Evolutionary conservation across 2,113 vertebrate species (phyloP), one percentile per base, ranked within the genome.

Genomic region (Toxotes chatareus): DNA sequence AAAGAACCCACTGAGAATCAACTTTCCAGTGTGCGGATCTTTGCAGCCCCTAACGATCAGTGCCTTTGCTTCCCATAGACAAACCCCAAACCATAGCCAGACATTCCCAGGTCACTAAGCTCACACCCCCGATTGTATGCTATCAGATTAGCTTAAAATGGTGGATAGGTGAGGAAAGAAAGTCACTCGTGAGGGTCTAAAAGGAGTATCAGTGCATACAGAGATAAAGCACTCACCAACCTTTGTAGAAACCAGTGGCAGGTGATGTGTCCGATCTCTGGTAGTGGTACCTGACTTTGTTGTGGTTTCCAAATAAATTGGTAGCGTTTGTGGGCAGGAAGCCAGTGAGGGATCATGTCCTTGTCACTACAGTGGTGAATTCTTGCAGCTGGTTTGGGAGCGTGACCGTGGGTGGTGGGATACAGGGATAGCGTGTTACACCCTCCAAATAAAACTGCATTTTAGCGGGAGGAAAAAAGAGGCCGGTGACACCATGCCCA

Each of bases 391-490:
- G 67, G 23, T 71, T 56, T 23, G 7, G 36, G 11, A 36, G 34
- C 14, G 34, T 7, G 42, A 31, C 11, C 5, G 19, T 40, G 38
- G 76, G 34, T 21, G 66, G 64, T 63, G 64, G 49, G 72, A 76
- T 77, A n/a, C 31, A 16, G 0, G 36, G 19, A 74, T 66, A 65
- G 46, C 5, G 19, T 72, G 69, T 68, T 79, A 23, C 27, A 3
- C 13, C 32, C 57, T 53, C 7, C 8, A 23, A 40, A 74, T 67
- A 86, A 81, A 78, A 59, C 38, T 64, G 31, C 53, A 31, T 2
- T 3, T 40, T 74, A 47, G 49, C 56, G 75, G 49, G 23, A 60
- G 14, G 0, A 68, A 13, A 51, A 44, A 69, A 36, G 55, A 2
- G 36, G 31, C 78, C 38, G 59, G 16, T 16, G 13, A 55, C 57